A percentile compares a stretch with the other conserved stretches of the same genome.
Conservation (phyloP, 2,113 vertebrate genomes). For the pig (Sus scrofa) region T2T-Sscrofa CM000816.6:62513001-62513500, state of each 20-base stretch:
- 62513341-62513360: conserved; percentile 44
- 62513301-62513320: conserved; percentile 23
- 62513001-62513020: conserved; percentile 49
- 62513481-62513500: conserved; percentile 62
- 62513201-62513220: conserved; percentile 26
- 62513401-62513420: conserved; percentile 48
- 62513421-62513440: neutral
- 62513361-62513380: neutral
- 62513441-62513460: conserved; percentile 60
- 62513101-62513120: conserved; percentile 9
- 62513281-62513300: neutral
- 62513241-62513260: conserved; percentile 34
- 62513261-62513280: conserved; percentile 34
- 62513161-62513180: neutral
- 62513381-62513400: conserved; percentile 8
- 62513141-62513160: neutral
- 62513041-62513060: conserved; percentile 33
- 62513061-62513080: neutral
- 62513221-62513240: conserved; percentile 42
- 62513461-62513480: conserved; percentile 61
- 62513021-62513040: conserved; percentile 6
- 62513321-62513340: conserved; percentile 12
- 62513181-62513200: conserved; percentile 17
- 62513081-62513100: conserved; percentile 40
- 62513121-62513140: neutral